Percentiles rank a stretch among this genome's conserved stretches.
Evolutionary conservation across 1,140 invertebrate species (phyloP).

Genomic region (Neotoxoptera formosana): DNA sequence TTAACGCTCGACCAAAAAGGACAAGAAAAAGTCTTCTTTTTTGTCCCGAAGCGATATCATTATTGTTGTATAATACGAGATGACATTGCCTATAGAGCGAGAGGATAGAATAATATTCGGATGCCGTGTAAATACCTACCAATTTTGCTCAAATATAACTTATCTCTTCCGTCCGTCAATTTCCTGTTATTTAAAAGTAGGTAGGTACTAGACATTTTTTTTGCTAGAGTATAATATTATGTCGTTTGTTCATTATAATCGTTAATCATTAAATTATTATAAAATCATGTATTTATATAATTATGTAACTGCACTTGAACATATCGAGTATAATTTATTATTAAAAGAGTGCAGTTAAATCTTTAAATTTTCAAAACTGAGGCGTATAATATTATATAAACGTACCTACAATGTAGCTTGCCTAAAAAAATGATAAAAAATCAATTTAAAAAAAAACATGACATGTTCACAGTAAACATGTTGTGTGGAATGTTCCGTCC

Average conservation of each 20-base stretch:
- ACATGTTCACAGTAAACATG: background rate
- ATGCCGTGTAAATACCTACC: background rate
- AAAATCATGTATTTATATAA: no score
- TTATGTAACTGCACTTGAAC: no score
- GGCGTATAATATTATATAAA: background rate
- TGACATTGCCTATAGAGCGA: background rate
- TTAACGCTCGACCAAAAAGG: constrained; percentile 13
- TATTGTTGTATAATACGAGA: background rate
- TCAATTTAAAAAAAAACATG: background rate
- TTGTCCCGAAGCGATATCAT: background rate
- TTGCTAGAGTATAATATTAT: no score
- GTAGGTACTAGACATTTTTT: no score
- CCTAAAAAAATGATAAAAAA: background rate
- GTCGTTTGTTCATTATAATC: background rate
- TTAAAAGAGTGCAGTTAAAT: background rate
- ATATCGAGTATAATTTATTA: background rate
- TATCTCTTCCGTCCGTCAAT: background rate
- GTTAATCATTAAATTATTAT: background rate
- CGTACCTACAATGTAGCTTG: background rate
- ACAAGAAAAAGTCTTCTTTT: background rate
- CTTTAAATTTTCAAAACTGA: background rate
- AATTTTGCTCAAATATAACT: background rate
- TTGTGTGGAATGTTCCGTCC: background rate
- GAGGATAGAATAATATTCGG: background rate
- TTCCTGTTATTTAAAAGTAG: background rate